Percentiles rank a stretch among this genome's conserved stretches.
phyloP scores from a whole-genome alignment of 2,113 vertebrate species.

The Hemicordylus capensis region DNA sequence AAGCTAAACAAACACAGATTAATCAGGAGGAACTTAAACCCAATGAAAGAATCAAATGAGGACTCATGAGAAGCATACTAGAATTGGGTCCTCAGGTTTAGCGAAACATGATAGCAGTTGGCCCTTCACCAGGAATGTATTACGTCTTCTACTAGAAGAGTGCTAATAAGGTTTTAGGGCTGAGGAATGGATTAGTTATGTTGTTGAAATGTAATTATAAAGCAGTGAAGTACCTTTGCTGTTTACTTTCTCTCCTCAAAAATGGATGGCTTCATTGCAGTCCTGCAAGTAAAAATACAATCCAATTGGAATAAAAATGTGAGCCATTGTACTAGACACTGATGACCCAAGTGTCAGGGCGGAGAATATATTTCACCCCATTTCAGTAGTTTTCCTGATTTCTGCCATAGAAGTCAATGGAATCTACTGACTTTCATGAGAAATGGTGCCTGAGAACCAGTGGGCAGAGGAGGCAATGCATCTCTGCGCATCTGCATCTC shows the following conservation, averaged over 20 bases:
- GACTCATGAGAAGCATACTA: neutral
- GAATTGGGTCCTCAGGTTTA: neutral
- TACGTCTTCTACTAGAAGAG: neutral
- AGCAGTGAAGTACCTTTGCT: no score
- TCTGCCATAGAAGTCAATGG: no score
- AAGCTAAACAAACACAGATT: neutral
- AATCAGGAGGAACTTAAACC: neutral
- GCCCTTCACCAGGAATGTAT: fast-evolving
- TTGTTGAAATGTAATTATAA: neutral
- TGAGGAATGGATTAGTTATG: neutral
- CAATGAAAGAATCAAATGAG: neutral
- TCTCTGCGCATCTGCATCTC: no score
- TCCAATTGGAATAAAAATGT: neutral
- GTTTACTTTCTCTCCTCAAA: neutral
- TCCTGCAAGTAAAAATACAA: neutral
- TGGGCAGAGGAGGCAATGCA: no score
- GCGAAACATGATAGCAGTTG: neutral
- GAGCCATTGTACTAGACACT: neutral
- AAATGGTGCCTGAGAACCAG: no score
- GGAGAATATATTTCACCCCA: neutral
- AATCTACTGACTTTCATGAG: no score
- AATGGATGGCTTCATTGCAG: neutral
- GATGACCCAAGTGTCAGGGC: no score
- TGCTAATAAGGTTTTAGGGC: neutral
- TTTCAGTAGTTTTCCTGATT: neutral